phyloP scores from a whole-genome alignment of 2,797 vertebrate genomes.

The Melopsittacus undulatus region DNA sequence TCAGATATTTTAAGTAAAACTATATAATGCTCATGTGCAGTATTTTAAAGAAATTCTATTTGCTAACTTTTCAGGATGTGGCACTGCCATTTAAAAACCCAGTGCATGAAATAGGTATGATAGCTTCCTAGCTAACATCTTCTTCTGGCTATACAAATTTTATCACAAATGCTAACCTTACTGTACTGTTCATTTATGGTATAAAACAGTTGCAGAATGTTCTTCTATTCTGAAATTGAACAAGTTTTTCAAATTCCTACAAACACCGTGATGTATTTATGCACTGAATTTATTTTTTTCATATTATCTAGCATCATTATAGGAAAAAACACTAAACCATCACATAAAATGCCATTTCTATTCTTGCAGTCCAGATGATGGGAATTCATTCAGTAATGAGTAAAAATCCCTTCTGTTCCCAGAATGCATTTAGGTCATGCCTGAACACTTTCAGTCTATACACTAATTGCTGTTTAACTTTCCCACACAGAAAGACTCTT shows the following conservation, averaged over 20 bases:
- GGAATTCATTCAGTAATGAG: background rate
- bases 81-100: background rate
- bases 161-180: background rate
- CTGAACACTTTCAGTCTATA: background rate
- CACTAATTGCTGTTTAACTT: background rate
- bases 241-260: background rate
- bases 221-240: background rate
- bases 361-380: background rate
- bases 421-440: background rate
- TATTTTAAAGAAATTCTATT: background rate
- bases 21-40: background rate
- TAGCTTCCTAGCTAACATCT: background rate
- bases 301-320: background rate
- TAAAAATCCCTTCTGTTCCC: background rate
- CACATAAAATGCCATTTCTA: background rate
- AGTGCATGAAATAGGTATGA: background rate
- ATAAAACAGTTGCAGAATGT: background rate
- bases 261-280: background rate
- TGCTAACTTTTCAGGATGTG: background rate
- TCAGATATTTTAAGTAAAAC: background rate
- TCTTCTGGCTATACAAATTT: background rate
- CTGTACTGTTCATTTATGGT: background rate
- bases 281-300: background rate
- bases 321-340: background rate
- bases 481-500: background rate